Evolutionary conservation across 2,797 vertebrate genomes (phyloP).

Genomic region (Bufotes viridis): DNA sequence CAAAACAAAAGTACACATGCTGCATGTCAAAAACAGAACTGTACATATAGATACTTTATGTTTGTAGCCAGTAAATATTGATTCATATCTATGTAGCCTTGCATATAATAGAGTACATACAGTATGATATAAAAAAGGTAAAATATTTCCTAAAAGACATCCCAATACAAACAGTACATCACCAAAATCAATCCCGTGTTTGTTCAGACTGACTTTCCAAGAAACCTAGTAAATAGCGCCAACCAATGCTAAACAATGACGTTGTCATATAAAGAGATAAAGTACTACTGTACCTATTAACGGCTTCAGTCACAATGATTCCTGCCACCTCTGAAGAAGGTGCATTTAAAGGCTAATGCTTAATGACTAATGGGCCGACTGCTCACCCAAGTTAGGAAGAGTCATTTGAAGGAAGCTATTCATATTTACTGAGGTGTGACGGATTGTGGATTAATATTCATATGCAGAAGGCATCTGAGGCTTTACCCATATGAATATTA

Average conservation of each 20-base stretch:
- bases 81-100: no score
- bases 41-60: not conserved
- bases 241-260: not conserved
- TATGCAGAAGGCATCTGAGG: not conserved
- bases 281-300: not conserved
- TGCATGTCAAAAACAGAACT: not conserved
- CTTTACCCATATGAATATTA: not conserved
- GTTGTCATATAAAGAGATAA: no score
- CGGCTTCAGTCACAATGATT: not conserved
- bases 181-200: not conserved
- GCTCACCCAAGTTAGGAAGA: not conserved
- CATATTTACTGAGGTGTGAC: constrained; percentile 18
- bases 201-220: not conserved
- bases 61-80: no score
- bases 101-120: not conserved
- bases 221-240: not conserved
- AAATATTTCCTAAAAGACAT: not conserved
- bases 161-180: not conserved
- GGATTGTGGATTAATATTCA: constrained; percentile 1
- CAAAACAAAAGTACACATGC: constrained; percentile 36
- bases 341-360: constrained; percentile 14
- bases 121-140: not conserved
- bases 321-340: not conserved
- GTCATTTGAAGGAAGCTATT: not conserved
- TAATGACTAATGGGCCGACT: constrained; percentile 1